Percentiles rank a stretch among this genome's conserved stretches.
These are phyloP conservation scores for Cavia aperea DNA, from an alignment of 2,113 vertebrate species.

Conservation along the genomic window DNA sequence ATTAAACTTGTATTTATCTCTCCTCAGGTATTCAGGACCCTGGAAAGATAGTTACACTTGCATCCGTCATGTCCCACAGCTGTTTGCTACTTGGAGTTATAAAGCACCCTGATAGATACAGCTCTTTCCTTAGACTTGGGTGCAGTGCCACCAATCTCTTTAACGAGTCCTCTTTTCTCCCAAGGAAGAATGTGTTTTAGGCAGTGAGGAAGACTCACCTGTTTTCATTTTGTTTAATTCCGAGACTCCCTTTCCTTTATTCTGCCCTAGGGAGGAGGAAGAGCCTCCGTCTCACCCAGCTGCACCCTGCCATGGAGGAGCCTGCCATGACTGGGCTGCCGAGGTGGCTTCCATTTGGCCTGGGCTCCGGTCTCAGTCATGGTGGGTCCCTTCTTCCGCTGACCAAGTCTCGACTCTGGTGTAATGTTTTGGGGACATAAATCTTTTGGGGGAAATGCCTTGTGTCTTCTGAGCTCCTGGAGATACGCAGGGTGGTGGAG, in stretches of 20 bases:
- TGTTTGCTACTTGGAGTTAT: background rate
- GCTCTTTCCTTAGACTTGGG: background rate
- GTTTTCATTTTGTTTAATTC: background rate
- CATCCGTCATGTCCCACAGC: background rate
- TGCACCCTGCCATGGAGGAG: rapidly evolving
- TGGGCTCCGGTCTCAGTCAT: background rate
- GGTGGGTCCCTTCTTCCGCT: background rate
- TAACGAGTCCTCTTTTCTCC: background rate
- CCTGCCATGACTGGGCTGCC: rapidly evolving
- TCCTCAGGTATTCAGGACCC: constrained; percentile 56
- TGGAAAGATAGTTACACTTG: constrained; percentile 32
- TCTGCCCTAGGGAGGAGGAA: rapidly evolving
- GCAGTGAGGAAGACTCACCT: background rate
- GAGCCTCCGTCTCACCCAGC: rapidly evolving
- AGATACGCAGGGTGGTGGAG: background rate
- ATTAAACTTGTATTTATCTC: constrained; percentile 53
- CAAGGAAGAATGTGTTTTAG: rapidly evolving
- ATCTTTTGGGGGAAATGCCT: background rate
- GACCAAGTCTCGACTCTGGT: background rate
- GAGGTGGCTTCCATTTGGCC: rapidly evolving
- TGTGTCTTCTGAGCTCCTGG: background rate
- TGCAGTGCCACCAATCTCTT: rapidly evolving
- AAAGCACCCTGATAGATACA: background rate
- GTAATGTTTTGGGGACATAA: background rate
- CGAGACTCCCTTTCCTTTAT: background rate